Evolutionary conservation across 1,140 invertebrate genomes (phyloP).

Genomic region (Leptopilina boulardi): DNA sequence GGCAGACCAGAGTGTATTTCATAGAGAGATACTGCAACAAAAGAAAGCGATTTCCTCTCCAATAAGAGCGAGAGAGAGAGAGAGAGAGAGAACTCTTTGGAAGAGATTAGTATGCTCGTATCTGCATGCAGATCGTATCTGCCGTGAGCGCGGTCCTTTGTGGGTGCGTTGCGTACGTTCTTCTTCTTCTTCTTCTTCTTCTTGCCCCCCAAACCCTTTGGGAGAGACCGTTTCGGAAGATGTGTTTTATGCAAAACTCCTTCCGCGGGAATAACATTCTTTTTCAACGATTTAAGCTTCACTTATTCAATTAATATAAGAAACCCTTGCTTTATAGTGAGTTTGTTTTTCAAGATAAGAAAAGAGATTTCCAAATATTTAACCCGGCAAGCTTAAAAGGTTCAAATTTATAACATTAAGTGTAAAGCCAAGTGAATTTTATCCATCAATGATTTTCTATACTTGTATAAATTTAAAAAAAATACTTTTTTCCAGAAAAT

Average conservation of each 20-base stretch:
- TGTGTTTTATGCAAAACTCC: constrained; percentile 64
- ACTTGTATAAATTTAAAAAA: too few species aligned
- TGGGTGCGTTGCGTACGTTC: constrained; percentile 70
- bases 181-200: constrained; percentile 67
- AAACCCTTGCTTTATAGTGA: neutral
- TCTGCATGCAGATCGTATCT: constrained; percentile 76
- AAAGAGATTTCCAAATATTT: neutral
- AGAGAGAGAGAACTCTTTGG: constrained; percentile 47
- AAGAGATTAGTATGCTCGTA: constrained; percentile 73
- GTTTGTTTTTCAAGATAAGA: neutral
- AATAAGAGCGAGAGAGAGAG: neutral
- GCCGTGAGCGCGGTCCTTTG: constrained; percentile 69
- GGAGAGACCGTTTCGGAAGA: constrained; percentile 55
- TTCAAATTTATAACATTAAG: too few species aligned
- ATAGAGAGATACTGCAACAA: constrained; percentile 52
- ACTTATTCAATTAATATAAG: constrained; percentile 1
- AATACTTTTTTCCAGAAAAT: too few species aligned
- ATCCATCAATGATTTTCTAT: too few species aligned
- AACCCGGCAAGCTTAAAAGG: too few species aligned
- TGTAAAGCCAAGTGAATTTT: too few species aligned
- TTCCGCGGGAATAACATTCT: constrained; percentile 23
- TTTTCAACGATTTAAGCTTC: neutral
- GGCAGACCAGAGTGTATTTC: constrained; percentile 56
- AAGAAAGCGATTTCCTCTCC: constrained; percentile 53
- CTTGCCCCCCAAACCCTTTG: constrained; percentile 30